Evolutionary conservation across 2,888 invertebrate species (phyloP).

Genomic region (Hirtodrosophila trivittata): DNA sequence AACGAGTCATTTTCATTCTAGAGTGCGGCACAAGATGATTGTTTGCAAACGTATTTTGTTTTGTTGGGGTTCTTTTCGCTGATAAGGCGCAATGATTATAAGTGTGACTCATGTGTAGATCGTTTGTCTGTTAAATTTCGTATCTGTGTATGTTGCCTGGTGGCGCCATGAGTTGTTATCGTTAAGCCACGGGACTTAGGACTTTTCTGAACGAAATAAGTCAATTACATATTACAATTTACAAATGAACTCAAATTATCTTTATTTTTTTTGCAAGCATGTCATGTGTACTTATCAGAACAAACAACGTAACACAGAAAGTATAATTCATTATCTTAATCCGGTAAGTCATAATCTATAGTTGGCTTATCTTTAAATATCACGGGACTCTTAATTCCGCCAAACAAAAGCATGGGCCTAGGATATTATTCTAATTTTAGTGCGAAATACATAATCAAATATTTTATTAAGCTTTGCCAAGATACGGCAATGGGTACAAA

Average conservation of each 20-base stretch:
- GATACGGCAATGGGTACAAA: constrained; percentile 14
- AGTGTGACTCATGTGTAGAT: constrained; percentile 38
- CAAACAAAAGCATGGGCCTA: constrained; percentile 6
- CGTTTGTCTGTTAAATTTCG: constrained; percentile 1
- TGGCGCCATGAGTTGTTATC: too few species aligned
- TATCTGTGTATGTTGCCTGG: constrained; percentile 1
- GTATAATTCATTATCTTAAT: not conserved
- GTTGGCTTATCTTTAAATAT: constrained; percentile 22
- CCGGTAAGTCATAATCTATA: constrained; percentile 5
- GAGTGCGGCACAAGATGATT: not conserved
- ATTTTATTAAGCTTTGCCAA: constrained; percentile 21
- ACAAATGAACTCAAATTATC: constrained; percentile 8
- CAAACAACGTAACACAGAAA: too few species aligned
- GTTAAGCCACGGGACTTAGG: too few species aligned
- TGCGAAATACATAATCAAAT: constrained; percentile 18
- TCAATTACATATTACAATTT: too few species aligned
- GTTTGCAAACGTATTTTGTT: constrained; percentile 11
- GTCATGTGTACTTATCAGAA: too few species aligned
- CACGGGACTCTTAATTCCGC: constrained; percentile 8
- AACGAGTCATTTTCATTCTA: constrained; percentile 22
- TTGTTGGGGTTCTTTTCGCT: constrained; percentile 14
- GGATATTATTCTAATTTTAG: constrained; percentile 19
- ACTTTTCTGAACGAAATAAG: too few species aligned
- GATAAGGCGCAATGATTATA: constrained; percentile 31
- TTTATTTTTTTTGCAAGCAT: too few species aligned